Evolutionary conservation across 2,797 vertebrate species (phyloP).

Genomic region (Argyrosomus regius): DNA sequence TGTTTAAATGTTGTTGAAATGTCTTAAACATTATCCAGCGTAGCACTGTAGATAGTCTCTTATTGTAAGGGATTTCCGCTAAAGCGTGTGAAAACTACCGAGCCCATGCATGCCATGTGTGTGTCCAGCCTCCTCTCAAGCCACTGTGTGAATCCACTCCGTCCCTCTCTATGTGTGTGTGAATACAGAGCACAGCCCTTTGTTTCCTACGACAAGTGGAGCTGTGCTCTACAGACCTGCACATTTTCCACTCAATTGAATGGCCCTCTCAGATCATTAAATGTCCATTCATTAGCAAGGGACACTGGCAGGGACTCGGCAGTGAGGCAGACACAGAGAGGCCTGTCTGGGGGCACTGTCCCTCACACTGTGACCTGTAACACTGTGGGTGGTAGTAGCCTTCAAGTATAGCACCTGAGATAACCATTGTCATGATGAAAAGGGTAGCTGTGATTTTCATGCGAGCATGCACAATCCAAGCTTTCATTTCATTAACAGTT

Average conservation of each 20-base stretch:
- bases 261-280: slow-evolving; percentile 83
- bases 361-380: slow-evolving; percentile 47
- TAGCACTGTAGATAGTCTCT: neutral
- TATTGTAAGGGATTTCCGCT: slow-evolving; percentile 17
- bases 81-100: slow-evolving; percentile 28
- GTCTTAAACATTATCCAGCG: neutral
- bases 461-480: neutral
- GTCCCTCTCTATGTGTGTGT: slow-evolving; percentile 49
- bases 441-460: slow-evolving; percentile 2
- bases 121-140: slow-evolving; percentile 38
- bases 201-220: slow-evolving; percentile 72
- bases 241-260: slow-evolving; percentile 83
- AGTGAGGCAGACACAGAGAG: slow-evolving; percentile 70
- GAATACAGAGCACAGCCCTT: slow-evolving; percentile 59
- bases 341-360: slow-evolving; percentile 48
- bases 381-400: slow-evolving; percentile 57
- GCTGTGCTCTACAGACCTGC: slow-evolving; percentile 67
- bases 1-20: slow-evolving; percentile 2
- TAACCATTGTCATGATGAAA: neutral
- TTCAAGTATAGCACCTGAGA: slow-evolving; percentile 55
- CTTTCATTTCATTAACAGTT: neutral
- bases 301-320: slow-evolving; percentile 61
- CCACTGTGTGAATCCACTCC: slow-evolving; percentile 36
- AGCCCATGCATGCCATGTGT: slow-evolving; percentile 11
- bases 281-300: slow-evolving; percentile 80